A percentile compares a stretch with the other conserved stretches of the same genome.
phyloP scores from a whole-genome alignment of 2,113 vertebrate genomes.

The Neoarius graeffei region DNA sequence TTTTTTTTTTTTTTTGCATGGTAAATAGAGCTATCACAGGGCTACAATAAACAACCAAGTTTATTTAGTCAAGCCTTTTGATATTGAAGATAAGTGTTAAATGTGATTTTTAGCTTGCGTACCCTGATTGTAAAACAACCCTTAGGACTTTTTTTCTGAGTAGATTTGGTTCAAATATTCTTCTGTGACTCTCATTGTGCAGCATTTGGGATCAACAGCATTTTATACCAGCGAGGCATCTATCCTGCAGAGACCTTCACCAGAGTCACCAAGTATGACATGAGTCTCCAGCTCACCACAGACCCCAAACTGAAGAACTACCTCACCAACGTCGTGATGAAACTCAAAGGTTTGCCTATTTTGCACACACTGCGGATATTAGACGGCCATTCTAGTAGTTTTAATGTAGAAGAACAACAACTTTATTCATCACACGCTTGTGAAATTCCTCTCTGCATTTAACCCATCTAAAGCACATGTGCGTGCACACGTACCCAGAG shows the following conservation, averaged over 20 bases:
- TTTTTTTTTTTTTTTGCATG: too few species aligned
- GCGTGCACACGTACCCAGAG: too few species aligned
- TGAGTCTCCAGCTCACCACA: conserved; percentile 88
- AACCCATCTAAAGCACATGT: too few species aligned
- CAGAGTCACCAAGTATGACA: conserved; percentile 88
- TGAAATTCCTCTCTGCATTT: too few species aligned
- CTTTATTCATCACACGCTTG: background rate
- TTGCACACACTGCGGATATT: background rate
- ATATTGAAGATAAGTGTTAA: too few species aligned
- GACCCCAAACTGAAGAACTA: conserved; percentile 88
- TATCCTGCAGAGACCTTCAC: conserved; percentile 93
- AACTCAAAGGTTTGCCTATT: conserved; percentile 81
- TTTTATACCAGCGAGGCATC: conserved; percentile 94
- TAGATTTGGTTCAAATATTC: background rate
- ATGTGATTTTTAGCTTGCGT: too few species aligned
- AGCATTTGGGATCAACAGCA: conserved; percentile 97
- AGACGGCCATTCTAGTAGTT: background rate
- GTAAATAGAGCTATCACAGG: too few species aligned
- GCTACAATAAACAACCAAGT: too few species aligned
- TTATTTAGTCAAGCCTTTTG: too few species aligned
- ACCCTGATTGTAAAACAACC: too few species aligned
- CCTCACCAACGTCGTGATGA: conserved; percentile 86
- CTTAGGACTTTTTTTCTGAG: background rate
- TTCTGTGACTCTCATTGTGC: conserved; percentile 13
- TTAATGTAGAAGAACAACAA: background rate